These are phyloP conservation scores for Caiman crocodilus DNA, from an alignment of 2,797 vertebrate genomes.

Conservation along the genomic window DNA sequence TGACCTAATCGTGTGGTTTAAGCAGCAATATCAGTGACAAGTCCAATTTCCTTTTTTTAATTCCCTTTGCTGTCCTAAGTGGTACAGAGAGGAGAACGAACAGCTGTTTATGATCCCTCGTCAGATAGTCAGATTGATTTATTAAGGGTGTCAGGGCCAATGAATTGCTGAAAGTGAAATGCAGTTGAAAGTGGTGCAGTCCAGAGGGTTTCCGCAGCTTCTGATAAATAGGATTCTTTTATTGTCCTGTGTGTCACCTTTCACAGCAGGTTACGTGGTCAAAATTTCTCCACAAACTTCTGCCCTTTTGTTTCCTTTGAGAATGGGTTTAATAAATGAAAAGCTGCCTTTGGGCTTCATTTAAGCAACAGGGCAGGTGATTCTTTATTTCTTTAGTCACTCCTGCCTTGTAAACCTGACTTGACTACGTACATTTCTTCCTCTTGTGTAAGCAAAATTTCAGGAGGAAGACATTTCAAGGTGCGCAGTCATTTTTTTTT, in stretches of 20 bases:
- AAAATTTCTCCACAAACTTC: not conserved
- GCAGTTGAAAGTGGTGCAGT: not conserved
- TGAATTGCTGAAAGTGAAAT: conserved; percentile 23
- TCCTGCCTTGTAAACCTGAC: not conserved
- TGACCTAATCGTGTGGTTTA: not conserved
- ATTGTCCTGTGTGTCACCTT: not conserved
- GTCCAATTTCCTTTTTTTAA: not conserved
- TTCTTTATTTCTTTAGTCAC: rapidly evolving
- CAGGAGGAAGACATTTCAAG: rapidly evolving
- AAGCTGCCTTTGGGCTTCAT: not conserved
- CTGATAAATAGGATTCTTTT: not conserved
- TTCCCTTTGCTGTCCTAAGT: rapidly evolving
- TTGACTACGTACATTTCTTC: not conserved
- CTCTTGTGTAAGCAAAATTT: rapidly evolving
- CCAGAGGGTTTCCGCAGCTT: conserved; percentile 33
- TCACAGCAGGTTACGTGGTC: not conserved
- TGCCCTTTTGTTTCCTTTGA: rapidly evolving
- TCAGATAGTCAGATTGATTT: conserved; percentile 56
- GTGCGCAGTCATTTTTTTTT: not conserved
- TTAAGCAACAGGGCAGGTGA: not conserved
- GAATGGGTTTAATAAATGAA: not conserved
- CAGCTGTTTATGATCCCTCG: not conserved
- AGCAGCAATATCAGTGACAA: not conserved
- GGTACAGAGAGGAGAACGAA: not conserved
- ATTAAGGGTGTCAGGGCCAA: conserved; percentile 55